Conservation (phyloP, 2,888 invertebrate species). For the Cheilosia pagana region DNA sequence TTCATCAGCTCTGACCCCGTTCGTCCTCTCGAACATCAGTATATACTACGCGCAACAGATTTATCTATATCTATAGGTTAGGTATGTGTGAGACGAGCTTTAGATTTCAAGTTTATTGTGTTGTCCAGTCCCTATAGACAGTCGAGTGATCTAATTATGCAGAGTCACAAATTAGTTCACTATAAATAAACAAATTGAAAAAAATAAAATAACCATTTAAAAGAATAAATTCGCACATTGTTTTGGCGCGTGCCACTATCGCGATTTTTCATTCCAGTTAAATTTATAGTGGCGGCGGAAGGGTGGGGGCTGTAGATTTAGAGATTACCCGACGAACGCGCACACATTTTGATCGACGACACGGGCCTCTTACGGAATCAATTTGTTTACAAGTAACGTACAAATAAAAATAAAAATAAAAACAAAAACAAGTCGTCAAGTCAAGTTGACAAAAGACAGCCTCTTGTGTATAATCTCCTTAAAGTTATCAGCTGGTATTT, state of each 20-base stretch:
- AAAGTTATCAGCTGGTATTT: constrained; percentile 7
- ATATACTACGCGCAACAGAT: constrained; percentile 21
- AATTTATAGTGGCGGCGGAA: constrained; percentile 7
- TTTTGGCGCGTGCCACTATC: constrained; percentile 41
- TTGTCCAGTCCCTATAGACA: constrained; percentile 1
- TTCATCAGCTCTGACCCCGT: constrained; percentile 17
- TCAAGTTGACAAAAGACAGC: background rate
- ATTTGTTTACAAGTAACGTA: constrained; percentile 17
- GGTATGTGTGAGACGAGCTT: constrained; percentile 31
- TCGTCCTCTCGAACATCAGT: constrained; percentile 45
- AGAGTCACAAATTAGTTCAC: constrained; percentile 21
- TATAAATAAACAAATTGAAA: constrained; percentile 51
- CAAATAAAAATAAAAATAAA: background rate
- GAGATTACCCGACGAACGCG: background rate
- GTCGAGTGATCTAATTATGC: constrained; percentile 51
- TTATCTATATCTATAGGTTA: constrained; percentile 4
- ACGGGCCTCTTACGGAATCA: background rate
- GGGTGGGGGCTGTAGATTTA: constrained; percentile 3
- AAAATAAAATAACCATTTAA: constrained; percentile 53
- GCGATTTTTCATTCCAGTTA: constrained; percentile 15
- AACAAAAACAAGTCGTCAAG: too few species aligned
- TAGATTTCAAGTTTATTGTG: constrained; percentile 47
- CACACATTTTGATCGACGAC: constrained; percentile 23
- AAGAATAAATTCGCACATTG: constrained; percentile 38
- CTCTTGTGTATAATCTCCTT: background rate